Percentiles rank a stretch among this genome's conserved stretches.
Conservation (phyloP, 2,113 vertebrate species). For the Anser brachyrhynchus region DNA sequence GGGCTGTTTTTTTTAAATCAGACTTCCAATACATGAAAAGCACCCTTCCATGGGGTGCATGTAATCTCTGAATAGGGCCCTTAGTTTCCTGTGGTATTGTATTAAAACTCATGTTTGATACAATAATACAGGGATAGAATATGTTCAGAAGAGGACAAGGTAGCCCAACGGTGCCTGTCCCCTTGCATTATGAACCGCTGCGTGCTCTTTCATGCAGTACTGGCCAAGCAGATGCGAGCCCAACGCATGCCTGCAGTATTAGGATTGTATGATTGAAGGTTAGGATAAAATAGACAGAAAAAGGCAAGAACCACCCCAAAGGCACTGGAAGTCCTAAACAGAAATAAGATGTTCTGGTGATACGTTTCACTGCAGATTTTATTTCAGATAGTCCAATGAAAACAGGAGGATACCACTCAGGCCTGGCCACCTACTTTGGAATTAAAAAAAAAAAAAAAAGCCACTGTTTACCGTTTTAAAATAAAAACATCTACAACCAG, state of each 20-base stretch:
- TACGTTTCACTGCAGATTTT: accelerated
- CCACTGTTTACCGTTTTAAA: conserved; percentile 16
- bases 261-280: background rate
- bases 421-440: background rate
- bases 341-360: background rate
- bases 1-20: conserved; percentile 52
- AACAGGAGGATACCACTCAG: background rate
- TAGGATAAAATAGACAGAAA: background rate
- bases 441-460: background rate
- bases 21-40: conserved; percentile 51
- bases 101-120: conserved; percentile 18
- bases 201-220: background rate
- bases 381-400: background rate
- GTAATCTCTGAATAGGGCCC: conserved; percentile 57
- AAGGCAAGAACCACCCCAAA: background rate
- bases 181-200: background rate
- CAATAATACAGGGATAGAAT: conserved; percentile 25
- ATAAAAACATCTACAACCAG: background rate
- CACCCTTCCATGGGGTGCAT: conserved; percentile 46
- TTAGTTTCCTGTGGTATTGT: conserved; percentile 40
- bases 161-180: background rate
- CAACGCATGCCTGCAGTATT: background rate
- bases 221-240: background rate
- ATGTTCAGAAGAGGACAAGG: conserved; percentile 42
- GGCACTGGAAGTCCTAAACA: background rate